phyloP scores from a whole-genome alignment of 2,113 vertebrate species.

The Delphinapterus leucas region DNA sequence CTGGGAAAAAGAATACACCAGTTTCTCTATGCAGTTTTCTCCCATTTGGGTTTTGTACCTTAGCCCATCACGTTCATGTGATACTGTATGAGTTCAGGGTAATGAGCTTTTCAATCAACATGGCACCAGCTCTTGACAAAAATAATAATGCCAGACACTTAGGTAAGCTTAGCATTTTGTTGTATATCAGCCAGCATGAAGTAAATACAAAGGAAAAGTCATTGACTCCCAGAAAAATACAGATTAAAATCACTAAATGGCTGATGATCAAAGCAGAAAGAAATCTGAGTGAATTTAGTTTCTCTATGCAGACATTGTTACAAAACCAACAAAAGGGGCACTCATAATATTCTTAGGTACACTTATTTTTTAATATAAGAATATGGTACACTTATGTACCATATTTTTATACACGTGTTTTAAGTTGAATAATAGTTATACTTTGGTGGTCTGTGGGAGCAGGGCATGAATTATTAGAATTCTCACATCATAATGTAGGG shows the following conservation, averaged over 20 bases:
- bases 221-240: not conserved
- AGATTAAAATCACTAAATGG: not conserved
- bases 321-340: not conserved
- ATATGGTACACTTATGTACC: not conserved
- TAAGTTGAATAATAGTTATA: not conserved
- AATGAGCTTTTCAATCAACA: not conserved
- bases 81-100: not conserved
- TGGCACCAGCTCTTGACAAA: not conserved
- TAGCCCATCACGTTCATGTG: not conserved
- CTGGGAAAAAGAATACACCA: not conserved
- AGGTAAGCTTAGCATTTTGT: not conserved
- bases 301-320: not conserved
- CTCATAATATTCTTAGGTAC: not conserved
- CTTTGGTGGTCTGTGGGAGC: not conserved
- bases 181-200: not conserved
- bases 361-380: not conserved
- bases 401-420: not conserved
- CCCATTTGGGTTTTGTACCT: not conserved
- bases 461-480: not conserved
- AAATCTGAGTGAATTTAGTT: not conserved
- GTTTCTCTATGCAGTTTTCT: not conserved
- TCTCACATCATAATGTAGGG: not conserved
- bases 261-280: not conserved
- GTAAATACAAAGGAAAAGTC: not conserved
- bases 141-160: not conserved